Evolutionary conservation across 1,140 invertebrate species (phyloP), one percentile per base, ranked within the genome.

Genomic region (Aethina tumida): DNA sequence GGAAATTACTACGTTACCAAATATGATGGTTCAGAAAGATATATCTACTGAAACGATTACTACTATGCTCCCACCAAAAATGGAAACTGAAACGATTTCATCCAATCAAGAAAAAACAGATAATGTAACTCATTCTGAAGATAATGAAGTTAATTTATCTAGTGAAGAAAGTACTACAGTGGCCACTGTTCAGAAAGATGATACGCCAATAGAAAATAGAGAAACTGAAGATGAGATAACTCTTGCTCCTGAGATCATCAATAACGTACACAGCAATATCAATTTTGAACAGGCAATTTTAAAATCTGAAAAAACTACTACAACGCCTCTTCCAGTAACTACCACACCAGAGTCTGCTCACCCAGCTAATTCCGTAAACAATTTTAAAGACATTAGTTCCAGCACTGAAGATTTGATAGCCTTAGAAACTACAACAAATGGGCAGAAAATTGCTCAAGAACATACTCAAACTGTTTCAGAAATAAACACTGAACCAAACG

Each of bases 371-470:
- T 18, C 14, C 20, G 12, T 12, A 15, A 9, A 13, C 5, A 48
- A 47, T 24, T 25, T 36, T 13, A 43, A 47, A 28, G 50, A 49
- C 22, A 24, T 43, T 2, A 45, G 29, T 32, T 49, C 46, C 10
- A 57, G 53, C 29, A 57, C 53, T 10, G 56, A 59, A 46, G 58
- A 60, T 35, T 43, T 59, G 21, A 49, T 60, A 14, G 53, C 58
- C 2, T 41, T 58, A 41, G 58, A 59, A 47, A 54, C 57, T 6
- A 62, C 58, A 5, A 61, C 56, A 2, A 46, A 49, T 39, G 39
- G 43, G 13, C 8, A 43, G 19, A 53, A 49, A 31, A 17, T 29
- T n/a, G 20, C 35, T 24, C 30, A 25, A 19, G 37, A 39, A 31
- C n/a, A n/a, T n/a, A n/a, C n/a, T n/a, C n/a, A n/a, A n/a, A n/a